These are phyloP conservation scores for Virgularia gustaviana DNA, from an alignment of 92 coral and sea anemone genomes.

Conservation along the genomic window DNA sequence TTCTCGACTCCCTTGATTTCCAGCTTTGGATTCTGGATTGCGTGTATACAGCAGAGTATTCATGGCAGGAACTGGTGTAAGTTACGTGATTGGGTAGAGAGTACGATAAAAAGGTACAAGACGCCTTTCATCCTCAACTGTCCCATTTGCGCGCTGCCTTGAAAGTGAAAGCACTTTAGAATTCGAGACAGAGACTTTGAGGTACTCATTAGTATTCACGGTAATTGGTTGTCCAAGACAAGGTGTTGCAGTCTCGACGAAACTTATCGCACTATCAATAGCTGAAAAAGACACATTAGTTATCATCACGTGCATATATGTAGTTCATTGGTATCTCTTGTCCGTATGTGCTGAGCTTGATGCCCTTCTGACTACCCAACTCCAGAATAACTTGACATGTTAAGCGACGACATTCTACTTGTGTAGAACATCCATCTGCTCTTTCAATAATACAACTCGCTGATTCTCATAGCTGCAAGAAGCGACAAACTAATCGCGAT, in stretches of 20 bases:
- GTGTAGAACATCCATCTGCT: neutral
- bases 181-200: neutral
- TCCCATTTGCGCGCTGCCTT: no score
- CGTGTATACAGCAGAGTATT: no score
- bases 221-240: slow-evolving; percentile 5
- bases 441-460: slow-evolving; percentile 2
- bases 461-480: neutral
- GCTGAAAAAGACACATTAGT: neutral
- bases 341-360: slow-evolving; percentile 20
- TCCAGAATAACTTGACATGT: neutral
- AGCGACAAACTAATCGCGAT: slow-evolving; percentile 9
- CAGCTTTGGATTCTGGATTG: no score
- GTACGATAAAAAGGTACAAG: no score
- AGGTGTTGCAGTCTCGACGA: slow-evolving; percentile 9
- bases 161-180: slow-evolving; percentile 1
- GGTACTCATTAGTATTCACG: neutral
- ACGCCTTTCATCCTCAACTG: no score
- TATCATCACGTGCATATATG: neutral
- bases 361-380: neutral
- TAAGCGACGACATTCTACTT: neutral
- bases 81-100: no score
- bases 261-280: slow-evolving; percentile 1
- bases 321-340: slow-evolving; percentile 1
- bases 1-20: no score
- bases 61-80: no score